Evolutionary conservation across 1,140 invertebrate genomes (phyloP).

Genomic region (Belonocnema kinseyi): DNA sequence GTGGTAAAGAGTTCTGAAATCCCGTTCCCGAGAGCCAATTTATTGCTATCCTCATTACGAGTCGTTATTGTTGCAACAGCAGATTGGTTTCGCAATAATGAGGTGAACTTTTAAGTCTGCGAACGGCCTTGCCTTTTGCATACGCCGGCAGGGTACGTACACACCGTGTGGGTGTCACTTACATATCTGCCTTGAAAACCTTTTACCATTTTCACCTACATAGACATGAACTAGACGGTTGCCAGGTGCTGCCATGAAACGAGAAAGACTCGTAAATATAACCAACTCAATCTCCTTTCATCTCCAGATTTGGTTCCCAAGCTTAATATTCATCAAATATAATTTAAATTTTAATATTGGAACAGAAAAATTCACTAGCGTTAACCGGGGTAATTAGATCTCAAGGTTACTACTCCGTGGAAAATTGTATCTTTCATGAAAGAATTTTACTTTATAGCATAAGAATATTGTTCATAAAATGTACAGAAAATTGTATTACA

Average conservation of each 20-base stretch:
- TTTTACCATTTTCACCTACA: constrained; percentile 55
- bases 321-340: no score
- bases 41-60: constrained; percentile 45
- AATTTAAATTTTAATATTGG: no score
- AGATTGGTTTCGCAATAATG: constrained; percentile 48
- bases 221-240: constrained; percentile 47
- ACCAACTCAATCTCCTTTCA: background rate
- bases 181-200: constrained; percentile 49
- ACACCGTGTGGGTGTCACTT: constrained; percentile 43
- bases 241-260: constrained; percentile 49
- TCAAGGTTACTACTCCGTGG: no score
- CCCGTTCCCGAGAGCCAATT: constrained; percentile 37
- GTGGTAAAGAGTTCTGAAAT: background rate
- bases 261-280: constrained; percentile 24
- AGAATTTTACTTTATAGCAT: no score
- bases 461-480: no score
- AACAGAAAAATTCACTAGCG: no score
- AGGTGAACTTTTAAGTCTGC: constrained; percentile 54
- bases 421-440: no score
- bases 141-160: constrained; percentile 41
- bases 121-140: constrained; percentile 56
- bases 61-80: constrained; percentile 51
- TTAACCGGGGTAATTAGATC: no score
- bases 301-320: background rate
- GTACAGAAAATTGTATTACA: no score